Conservation (phyloP, 2,113 vertebrate genomes). For the Myxocyprinus asiaticus region DNA sequence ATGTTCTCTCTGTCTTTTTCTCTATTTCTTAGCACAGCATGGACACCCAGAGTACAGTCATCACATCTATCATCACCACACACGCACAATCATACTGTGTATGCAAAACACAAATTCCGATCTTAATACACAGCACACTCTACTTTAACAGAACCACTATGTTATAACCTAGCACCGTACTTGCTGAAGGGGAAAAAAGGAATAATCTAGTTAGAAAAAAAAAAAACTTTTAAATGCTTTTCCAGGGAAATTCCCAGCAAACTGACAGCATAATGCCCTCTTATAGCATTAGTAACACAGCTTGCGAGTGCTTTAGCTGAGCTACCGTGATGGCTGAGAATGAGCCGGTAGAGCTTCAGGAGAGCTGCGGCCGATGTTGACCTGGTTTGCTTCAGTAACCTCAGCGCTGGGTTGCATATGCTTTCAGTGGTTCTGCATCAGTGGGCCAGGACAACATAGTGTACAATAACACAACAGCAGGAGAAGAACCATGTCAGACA, state of each 20-base stretch:
- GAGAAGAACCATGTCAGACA: slow-evolving; percentile 35
- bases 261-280: slow-evolving; percentile 22
- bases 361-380: slow-evolving; percentile 28
- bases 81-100: background rate
- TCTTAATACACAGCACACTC: background rate
- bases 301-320: slow-evolving; percentile 10
- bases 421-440: slow-evolving; percentile 26
- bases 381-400: slow-evolving; percentile 52
- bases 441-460: slow-evolving; percentile 41
- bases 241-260: slow-evolving; percentile 5
- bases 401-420: slow-evolving; percentile 19
- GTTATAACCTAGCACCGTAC: background rate
- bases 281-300: slow-evolving; percentile 28
- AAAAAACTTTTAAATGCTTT: slow-evolving; percentile 16
- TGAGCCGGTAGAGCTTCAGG: slow-evolving; percentile 25
- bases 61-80: background rate
- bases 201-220: slow-evolving; percentile 13
- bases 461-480: slow-evolving; percentile 46
- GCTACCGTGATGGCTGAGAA: slow-evolving; percentile 32
- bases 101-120: background rate
- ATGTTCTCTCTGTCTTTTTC: slow-evolving; percentile 1
- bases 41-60: background rate
- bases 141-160: background rate
- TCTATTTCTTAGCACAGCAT: slow-evolving; percentile 3
- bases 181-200: background rate